These are phyloP conservation scores for Gallinago stenura DNA, from an alignment of 2,797 vertebrate species.

Conservation along the genomic window DNA sequence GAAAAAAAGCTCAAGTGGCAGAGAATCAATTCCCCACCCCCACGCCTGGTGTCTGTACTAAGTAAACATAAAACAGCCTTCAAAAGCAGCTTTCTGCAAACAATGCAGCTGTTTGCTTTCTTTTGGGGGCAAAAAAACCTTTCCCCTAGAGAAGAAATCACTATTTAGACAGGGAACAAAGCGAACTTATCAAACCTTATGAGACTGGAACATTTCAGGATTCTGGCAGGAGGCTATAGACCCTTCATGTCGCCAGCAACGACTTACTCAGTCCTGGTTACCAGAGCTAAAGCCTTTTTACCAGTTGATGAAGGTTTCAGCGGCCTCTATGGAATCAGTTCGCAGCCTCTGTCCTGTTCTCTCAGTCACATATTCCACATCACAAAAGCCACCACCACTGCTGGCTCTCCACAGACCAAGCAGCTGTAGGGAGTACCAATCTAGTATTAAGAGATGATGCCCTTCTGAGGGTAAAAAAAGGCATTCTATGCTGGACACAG, in stretches of 20 bases:
- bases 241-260: background rate
- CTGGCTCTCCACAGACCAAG: background rate
- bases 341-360: background rate
- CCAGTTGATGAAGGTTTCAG: background rate
- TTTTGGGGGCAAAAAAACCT: slow-evolving; percentile 13
- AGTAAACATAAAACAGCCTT: slow-evolving; percentile 66
- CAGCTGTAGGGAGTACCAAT: background rate
- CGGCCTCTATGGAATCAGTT: background rate
- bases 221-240: background rate
- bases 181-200: slow-evolving; percentile 3
- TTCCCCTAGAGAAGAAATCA: slow-evolving; percentile 61
- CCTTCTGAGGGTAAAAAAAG: background rate
- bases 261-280: background rate
- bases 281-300: background rate
- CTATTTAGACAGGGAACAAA: slow-evolving; percentile 32
- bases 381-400: background rate
- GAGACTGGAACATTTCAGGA: background rate
- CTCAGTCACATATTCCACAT: background rate
- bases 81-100: slow-evolving; percentile 74
- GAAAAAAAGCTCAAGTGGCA: slow-evolving; percentile 43
- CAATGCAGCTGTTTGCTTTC: slow-evolving; percentile 72
- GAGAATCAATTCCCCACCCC: slow-evolving; percentile 38
- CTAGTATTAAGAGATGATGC: background rate
- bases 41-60: slow-evolving; percentile 28
- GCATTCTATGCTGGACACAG: background rate